phyloP scores from a whole-genome alignment of 2,113 vertebrate species.

The Chaetodon auriga region DNA sequence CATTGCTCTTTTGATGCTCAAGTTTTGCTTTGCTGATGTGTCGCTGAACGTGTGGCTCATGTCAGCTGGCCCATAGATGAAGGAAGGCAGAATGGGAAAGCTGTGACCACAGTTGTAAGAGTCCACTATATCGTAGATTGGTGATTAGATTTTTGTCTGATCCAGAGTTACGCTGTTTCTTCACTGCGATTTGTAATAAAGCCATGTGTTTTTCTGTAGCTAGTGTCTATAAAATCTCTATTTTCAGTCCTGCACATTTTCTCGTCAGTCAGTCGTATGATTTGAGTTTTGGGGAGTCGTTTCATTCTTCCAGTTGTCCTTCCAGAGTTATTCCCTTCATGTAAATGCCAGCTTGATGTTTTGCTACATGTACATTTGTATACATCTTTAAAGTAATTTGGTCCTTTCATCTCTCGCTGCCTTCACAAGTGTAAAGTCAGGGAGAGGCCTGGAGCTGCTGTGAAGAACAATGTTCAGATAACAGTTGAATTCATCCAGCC shows the following conservation, averaged over 20 bases:
- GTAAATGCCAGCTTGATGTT: not conserved
- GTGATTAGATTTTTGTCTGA: not conserved
- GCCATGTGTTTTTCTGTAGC: conserved; percentile 76
- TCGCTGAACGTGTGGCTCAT: conserved; percentile 25
- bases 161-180: conserved; percentile 31
- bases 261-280: conserved; percentile 1
- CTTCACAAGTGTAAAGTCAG: not conserved
- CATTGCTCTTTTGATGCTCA: conserved; percentile 11
- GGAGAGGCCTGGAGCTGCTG: not conserved
- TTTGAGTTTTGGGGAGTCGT: too few species aligned
- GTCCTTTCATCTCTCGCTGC: not conserved
- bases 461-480: not conserved
- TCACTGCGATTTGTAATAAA: conserved; percentile 61
- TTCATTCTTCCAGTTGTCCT: not conserved
- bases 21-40: conserved; percentile 18
- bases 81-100: not conserved
- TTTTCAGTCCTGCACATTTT: conserved; percentile 46
- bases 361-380: not conserved
- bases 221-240: conserved; percentile 59
- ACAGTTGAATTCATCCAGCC: not conserved
- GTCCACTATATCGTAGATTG: not conserved
- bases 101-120: not conserved
- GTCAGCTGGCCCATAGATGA: not conserved
- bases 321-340: not conserved
- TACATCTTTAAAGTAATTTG: not conserved